Percentiles rank a stretch among this genome's conserved stretches.
phyloP scores from a whole-genome alignment of 2,113 vertebrate genomes.

The Ctenodactylus gundi region DNA sequence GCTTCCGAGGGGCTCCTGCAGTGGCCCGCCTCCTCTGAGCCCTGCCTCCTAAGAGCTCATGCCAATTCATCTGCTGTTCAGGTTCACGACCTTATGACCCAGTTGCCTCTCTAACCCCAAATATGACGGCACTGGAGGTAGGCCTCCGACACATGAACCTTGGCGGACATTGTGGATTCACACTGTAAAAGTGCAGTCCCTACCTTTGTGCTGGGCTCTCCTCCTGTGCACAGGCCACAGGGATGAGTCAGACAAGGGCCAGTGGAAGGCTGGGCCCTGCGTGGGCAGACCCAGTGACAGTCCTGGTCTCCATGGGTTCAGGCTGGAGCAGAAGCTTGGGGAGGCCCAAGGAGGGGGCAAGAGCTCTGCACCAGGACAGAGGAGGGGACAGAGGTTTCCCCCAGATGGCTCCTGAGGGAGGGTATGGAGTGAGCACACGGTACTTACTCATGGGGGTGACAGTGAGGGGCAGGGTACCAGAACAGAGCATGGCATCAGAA shows the following conservation, averaged over 20 bases:
- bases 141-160: not conserved
- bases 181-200: not conserved
- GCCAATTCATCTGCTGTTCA: not conserved
- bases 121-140: too few relatives aligned
- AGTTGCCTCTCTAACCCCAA: not conserved
- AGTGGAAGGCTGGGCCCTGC: fast-evolving
- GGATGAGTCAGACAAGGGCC: not conserved
- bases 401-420: too few relatives aligned
- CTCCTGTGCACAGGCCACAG: not conserved
- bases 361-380: not conserved
- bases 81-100: not conserved
- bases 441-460: not conserved
- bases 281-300: not conserved
- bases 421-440: not conserved
- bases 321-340: not conserved
- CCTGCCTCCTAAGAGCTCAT: not conserved
- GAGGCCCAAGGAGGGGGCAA: fast-evolving
- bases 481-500: not conserved
- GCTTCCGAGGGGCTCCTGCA: not conserved
- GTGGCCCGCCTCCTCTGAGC: not conserved
- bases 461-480: not conserved
- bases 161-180: not conserved
- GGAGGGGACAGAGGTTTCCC: not conserved
- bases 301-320: not conserved
- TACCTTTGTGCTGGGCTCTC: not conserved